Conservation (phyloP, 2,113 vertebrate species). For the Ellobius talpinus region DNA sequence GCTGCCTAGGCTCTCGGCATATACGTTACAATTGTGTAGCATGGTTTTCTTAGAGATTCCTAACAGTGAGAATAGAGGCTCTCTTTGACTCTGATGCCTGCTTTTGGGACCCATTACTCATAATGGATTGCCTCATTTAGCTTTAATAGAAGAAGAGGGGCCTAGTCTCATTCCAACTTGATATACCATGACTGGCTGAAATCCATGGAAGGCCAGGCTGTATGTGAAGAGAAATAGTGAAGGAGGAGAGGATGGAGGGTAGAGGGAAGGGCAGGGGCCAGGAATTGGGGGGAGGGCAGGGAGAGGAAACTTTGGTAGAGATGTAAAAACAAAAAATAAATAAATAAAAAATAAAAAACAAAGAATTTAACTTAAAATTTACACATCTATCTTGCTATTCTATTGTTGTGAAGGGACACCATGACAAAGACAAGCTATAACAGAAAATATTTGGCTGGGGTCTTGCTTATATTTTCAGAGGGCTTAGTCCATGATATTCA, state of each 20-base stretch:
- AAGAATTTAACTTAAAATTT: background rate
- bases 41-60: background rate
- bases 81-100: background rate
- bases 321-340: background rate
- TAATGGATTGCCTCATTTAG: background rate
- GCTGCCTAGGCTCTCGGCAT: too few species aligned
- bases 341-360: background rate
- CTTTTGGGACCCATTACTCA: background rate
- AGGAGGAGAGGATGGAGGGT: background rate
- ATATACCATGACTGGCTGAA: background rate
- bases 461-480: background rate
- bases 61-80: background rate
- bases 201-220: background rate
- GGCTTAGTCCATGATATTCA: background rate
- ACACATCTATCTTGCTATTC: background rate
- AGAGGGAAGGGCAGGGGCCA: background rate
- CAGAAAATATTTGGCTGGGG: background rate
- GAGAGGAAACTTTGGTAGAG: background rate
- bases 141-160: background rate
- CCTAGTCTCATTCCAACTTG: background rate
- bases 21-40: background rate
- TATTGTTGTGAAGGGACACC: background rate
- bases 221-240: background rate
- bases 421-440: background rate
- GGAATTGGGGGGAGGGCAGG: background rate